Base-by-base conservation (phyloP, 2,888 invertebrate species). In the Brachyptera putata region DNA sequence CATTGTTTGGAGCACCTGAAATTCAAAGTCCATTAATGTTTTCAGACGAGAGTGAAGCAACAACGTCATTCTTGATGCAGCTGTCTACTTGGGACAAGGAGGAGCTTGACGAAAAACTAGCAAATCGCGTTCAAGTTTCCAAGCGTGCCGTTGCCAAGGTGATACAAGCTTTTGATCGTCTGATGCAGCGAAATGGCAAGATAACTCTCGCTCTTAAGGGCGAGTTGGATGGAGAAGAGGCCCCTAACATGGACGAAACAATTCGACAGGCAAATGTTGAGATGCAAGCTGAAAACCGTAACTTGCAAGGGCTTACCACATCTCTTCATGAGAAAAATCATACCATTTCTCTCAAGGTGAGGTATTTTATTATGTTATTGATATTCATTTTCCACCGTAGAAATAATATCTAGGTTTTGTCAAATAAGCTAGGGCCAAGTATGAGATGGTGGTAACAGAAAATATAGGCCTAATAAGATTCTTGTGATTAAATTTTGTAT, bases 31-130 rank as follows among this genome's bases (percentile, higher is more conserved):
- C n/a, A n/a, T n/a, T n/a, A n/a, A n/a, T n/a, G n/a, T n/a, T 75
- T 78, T 43, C 71, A 92, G 92, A 95, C 82, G 96, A 96, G 76
- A 94, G 91, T 76, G 94, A 95, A 76, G 95, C 95, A 0, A 95
- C 96, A 7, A 96, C 95, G 7, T 94, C 95, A 4, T 98, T 98
- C 75, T 81, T 98, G 46, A 90, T 95, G 77, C 92, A 96, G 72
- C 75, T 98, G 39, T 95, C 96, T 1, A 95, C 95, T 0, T 97
- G 97, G 96, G 97, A 98, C 73, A 95, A 95, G 71, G 94, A 95
- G 70, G 97, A 98, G 73, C 77, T 98, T 58, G 97, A 98, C 70
- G 95, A 96, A 67, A 95, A 95, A 75, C 79, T 98, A 36, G 93
- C 95, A 0, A 95, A 96, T 76, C 79, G 97, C 25, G 97, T 97